These are phyloP conservation scores for Volucella inflata DNA, from an alignment of 2,888 invertebrate genomes.

Conservation along the genomic window DNA sequence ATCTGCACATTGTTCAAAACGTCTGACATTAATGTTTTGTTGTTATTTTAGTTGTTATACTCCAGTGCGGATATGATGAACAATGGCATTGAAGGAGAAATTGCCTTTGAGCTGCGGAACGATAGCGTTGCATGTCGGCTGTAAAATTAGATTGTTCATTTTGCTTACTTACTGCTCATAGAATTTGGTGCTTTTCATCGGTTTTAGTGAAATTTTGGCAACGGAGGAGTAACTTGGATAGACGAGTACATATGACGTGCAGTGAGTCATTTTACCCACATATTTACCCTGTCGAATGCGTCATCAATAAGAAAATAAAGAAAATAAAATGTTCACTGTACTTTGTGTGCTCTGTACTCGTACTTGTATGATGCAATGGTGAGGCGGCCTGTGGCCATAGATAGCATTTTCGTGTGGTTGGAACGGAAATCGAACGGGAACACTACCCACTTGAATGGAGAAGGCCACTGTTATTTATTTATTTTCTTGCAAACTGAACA, in stretches of 20 bases:
- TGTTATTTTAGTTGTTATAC: constrained; percentile 19
- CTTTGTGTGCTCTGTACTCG: too few species aligned
- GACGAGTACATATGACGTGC: not conserved
- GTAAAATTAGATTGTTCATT: constrained; percentile 22
- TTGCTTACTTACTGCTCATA: not conserved
- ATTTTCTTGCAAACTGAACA: too few species aligned
- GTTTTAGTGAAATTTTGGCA: not conserved
- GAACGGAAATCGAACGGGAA: constrained; percentile 10
- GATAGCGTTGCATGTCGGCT: constrained; percentile 8
- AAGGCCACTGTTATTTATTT: too few species aligned
- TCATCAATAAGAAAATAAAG: not conserved
- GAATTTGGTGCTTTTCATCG: not conserved
- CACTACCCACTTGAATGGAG: too few species aligned
- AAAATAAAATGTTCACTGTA: not conserved
- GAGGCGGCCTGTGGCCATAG: not conserved
- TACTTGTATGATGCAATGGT: constrained; percentile 29
- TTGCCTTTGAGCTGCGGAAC: constrained; percentile 27
- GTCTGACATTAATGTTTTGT: constrained; percentile 35
- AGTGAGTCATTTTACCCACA: too few species aligned
- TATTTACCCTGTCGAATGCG: not conserved
- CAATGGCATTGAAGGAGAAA: constrained; percentile 41
- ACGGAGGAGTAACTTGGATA: not conserved
- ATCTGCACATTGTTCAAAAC: constrained; percentile 29
- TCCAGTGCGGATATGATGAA: constrained; percentile 41
- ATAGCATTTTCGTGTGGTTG: not conserved